Conservation (phyloP, 2,113 vertebrate genomes). For the Chrysochloris asiatica region DNA sequence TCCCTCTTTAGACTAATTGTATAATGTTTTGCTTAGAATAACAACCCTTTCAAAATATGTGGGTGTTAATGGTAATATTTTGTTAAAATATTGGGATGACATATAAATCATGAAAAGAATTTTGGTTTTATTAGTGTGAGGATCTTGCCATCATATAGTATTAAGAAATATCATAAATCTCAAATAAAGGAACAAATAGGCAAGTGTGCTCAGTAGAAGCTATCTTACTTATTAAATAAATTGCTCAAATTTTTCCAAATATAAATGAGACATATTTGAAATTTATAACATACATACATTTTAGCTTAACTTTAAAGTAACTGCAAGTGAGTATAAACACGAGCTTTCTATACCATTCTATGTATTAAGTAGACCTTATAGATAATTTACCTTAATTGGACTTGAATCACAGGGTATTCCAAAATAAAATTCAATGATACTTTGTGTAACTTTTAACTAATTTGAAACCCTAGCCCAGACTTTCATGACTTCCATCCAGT, state of each 20-base stretch:
- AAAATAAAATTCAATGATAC: neutral
- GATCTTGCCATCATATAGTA: slow-evolving; percentile 6
- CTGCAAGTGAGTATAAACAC: neutral
- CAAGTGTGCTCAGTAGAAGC: neutral
- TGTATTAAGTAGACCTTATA: neutral
- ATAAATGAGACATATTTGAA: slow-evolving; percentile 3
- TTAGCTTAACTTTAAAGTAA: neutral
- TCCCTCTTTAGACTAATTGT: neutral
- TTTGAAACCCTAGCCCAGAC: neutral
- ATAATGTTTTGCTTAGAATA: slow-evolving; percentile 34
- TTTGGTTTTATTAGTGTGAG: slow-evolving; percentile 14
- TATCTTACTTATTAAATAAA: slow-evolving; percentile 22
- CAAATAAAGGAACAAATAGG: slow-evolving; percentile 7
- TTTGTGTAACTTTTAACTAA: neutral
- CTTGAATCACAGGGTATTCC: neutral
- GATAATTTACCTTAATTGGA: neutral
- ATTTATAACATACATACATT: neutral
- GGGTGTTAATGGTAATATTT: slow-evolving; percentile 31
- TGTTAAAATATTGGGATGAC: slow-evolving; percentile 50
- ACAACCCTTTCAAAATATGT: slow-evolving; percentile 25
- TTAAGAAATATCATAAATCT: neutral
- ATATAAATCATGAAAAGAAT: slow-evolving; percentile 30
- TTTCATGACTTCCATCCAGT: neutral
- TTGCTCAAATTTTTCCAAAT: neutral
- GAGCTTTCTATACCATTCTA: neutral